Evolutionary conservation across 2,113 vertebrate genomes (phyloP).

Genomic region (Trochalopteron elliotii): DNA sequence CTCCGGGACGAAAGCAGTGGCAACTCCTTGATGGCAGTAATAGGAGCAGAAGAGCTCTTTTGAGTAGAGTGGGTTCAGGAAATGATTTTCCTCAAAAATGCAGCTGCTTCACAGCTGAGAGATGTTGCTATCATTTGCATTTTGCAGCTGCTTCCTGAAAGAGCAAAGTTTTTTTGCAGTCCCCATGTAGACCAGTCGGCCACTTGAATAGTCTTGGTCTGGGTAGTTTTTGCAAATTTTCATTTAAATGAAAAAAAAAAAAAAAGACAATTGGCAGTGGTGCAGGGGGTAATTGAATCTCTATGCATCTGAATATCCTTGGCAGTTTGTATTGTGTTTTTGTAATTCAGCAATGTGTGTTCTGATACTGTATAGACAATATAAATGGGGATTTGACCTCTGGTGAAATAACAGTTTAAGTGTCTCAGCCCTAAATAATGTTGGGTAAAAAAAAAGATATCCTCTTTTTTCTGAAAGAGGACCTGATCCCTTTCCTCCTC

Average conservation of each 20-base stretch:
- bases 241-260: background rate
- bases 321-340: background rate
- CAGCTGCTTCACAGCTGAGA: background rate
- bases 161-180: background rate
- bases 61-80: background rate
- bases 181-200: background rate
- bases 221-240: background rate
- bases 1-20: background rate
- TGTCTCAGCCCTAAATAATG: background rate
- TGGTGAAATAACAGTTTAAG: background rate
- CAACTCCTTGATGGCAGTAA: background rate
- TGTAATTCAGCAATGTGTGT: background rate
- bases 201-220: background rate
- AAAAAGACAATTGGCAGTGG: background rate
- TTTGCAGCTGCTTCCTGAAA: conserved; percentile 14
- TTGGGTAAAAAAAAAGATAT: background rate
- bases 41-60: background rate
- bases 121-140: background rate
- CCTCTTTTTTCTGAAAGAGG: background rate
- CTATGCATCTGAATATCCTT: conserved; percentile 18
- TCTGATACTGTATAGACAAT: background rate
- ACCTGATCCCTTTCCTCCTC: background rate
- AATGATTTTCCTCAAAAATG: background rate
- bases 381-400: background rate
- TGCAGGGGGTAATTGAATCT: background rate